Base-by-base conservation (phyloP, 2,888 invertebrate genomes). In the Cetonia aurata region DNA sequence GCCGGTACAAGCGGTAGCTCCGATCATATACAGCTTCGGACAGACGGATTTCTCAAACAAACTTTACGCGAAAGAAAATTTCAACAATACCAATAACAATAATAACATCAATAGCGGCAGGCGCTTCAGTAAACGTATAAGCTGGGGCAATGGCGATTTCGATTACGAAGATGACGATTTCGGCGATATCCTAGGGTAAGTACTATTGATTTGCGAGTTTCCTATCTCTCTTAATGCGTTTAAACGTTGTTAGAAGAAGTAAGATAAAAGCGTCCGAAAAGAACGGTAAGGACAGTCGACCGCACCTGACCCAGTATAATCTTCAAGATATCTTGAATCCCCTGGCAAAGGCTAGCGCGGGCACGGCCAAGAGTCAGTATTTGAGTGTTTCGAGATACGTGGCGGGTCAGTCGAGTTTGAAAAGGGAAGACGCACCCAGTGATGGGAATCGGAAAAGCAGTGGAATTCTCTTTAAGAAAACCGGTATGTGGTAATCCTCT, bases 351-450 rank as follows among this genome's bases (percentile, higher is more conserved):
- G 81, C 82, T 12, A 83, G 81, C 72, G 82, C 81, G 37, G 82
- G 81, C 42, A 82, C 80, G 17, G 91, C 91, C 2, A 93, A 93
- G 77, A 92, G 92, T 78, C 91, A 93, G 74, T 95, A 94, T 85
- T 84, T 94, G 74, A 89, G 90, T 74, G 91, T 93, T 74, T 89
- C 93, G 75, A 88, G 94, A 79, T 94, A 94, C 84, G 89, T 93
- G 76, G 91, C 93, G 71, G 94, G 94, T 72, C 83, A 83, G 75
- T 80, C 83, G 13, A 31, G 74, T 78, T 6, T 77, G 81, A 68
- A 77, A 80, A 67, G 12, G 55, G 81, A 82, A 67, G 78, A 80
- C 0, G 79, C 78, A 65, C 72, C 80, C 56, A 81, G 77, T 73
- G 75, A 76, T 53, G 75, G 68, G 48, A 75, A 66, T 71, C 75